Conservation (phyloP, 2,888 invertebrate genomes). For the Nomada hirtipes region DNA sequence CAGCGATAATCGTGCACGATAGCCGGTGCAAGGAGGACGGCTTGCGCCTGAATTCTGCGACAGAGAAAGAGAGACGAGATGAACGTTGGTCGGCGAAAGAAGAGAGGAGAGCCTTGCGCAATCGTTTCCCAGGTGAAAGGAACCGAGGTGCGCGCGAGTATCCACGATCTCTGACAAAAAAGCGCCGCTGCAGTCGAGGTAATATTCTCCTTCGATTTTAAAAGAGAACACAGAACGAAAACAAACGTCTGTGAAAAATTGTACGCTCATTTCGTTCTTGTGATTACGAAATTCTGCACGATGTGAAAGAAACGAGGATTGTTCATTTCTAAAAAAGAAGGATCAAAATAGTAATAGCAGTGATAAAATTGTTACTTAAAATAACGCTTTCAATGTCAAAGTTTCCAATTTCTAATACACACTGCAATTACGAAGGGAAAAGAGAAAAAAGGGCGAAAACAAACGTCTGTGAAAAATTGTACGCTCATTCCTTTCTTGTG, state of each 20-base stretch:
- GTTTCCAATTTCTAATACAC: too few relatives aligned
- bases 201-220: not conserved
- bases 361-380: too few relatives aligned
- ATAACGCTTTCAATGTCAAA: not conserved
- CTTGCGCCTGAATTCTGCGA: not conserved
- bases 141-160: not conserved
- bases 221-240: too few relatives aligned
- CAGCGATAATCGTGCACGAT: constrained; percentile 6
- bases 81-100: not conserved
- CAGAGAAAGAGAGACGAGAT: not conserved
- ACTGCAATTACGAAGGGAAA: too few relatives aligned
- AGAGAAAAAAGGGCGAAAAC: too few relatives aligned
- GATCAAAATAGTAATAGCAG: too few relatives aligned
- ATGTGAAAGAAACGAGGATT: too few relatives aligned
- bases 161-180: not conserved
- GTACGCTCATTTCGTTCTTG: too few relatives aligned
- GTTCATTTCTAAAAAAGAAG: too few relatives aligned
- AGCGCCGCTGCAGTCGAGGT: not conserved
- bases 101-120: constrained; percentile 2
- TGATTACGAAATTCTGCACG: too few relatives aligned
- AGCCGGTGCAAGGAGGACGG: constrained; percentile 25
- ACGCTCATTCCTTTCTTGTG: too few relatives aligned
- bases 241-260: not conserved
- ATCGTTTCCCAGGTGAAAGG: constrained; percentile 28
- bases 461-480: not conserved